phyloP scores from a whole-genome alignment of 2,797 vertebrate genomes.

The Catharus ustulatus region DNA sequence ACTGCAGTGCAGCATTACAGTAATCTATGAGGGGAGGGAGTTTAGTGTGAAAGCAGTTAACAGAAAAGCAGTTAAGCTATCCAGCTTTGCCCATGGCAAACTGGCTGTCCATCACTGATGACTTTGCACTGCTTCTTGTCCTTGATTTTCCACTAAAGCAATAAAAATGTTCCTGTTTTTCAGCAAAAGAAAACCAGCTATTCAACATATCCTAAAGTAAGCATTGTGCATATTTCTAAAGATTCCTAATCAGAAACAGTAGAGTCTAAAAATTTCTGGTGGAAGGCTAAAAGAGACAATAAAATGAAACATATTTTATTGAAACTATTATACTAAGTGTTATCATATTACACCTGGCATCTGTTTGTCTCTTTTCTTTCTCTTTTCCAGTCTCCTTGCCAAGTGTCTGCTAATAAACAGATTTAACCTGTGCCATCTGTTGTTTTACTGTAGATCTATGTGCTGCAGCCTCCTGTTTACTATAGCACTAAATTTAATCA shows the following conservation, averaged over 20 bases:
- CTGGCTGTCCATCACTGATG: neutral
- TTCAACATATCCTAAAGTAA: neutral
- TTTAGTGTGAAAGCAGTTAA: neutral
- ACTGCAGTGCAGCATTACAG: neutral
- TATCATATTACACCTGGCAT: neutral
- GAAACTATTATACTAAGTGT: neutral
- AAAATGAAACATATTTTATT: neutral
- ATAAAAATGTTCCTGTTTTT: neutral
- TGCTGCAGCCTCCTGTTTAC: neutral
- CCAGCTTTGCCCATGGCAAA: neutral
- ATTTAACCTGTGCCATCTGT: conserved; percentile 52
- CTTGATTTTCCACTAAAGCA: neutral
- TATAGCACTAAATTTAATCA: conserved; percentile 13
- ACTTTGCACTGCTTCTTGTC: neutral
- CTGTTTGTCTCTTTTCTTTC: neutral
- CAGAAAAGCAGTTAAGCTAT: neutral
- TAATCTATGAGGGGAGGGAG: neutral
- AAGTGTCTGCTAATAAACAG: conserved; percentile 32
- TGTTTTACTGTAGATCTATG: neutral
- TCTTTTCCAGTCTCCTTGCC: neutral
- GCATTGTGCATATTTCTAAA: neutral
- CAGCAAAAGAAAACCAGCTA: neutral
- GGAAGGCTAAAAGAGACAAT: neutral
- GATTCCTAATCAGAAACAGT: neutral
- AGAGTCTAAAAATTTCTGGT: neutral